phyloP scores from a whole-genome alignment of 1,140 invertebrate species.

The Nilaparvata lugens region DNA sequence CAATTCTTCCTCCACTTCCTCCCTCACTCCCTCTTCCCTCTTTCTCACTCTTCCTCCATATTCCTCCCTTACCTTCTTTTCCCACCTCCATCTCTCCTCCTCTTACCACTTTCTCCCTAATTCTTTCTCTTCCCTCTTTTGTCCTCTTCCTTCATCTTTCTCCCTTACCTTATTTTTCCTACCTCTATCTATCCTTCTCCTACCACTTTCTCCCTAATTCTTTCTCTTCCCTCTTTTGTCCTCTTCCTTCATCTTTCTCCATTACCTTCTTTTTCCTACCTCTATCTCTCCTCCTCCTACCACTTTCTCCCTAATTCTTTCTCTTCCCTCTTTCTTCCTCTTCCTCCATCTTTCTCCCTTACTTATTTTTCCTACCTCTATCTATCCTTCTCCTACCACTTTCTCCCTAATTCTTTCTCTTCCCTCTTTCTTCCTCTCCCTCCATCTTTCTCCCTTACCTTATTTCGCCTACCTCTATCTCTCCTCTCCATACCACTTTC shows the following conservation, averaged over 20 bases:
- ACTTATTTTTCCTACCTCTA: no score
- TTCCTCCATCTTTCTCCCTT: no score
- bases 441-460: background rate
- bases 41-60: constrained; percentile 2
- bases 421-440: no score
- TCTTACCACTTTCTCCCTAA: background rate
- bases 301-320: background rate
- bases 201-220: background rate
- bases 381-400: no score
- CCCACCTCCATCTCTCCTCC: no score
- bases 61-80: no score
- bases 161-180: background rate
- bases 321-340: no score
- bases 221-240: background rate
- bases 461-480: no score
- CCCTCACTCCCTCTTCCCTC: constrained; percentile 1
- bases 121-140: background rate
- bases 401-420: no score
- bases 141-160: background rate
- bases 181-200: background rate
- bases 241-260: background rate
- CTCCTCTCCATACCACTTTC: background rate
- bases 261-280: background rate
- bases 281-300: background rate
- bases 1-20: background rate